phyloP scores from a whole-genome alignment of 2,888 invertebrate genomes.

The Sisyra nigra region DNA sequence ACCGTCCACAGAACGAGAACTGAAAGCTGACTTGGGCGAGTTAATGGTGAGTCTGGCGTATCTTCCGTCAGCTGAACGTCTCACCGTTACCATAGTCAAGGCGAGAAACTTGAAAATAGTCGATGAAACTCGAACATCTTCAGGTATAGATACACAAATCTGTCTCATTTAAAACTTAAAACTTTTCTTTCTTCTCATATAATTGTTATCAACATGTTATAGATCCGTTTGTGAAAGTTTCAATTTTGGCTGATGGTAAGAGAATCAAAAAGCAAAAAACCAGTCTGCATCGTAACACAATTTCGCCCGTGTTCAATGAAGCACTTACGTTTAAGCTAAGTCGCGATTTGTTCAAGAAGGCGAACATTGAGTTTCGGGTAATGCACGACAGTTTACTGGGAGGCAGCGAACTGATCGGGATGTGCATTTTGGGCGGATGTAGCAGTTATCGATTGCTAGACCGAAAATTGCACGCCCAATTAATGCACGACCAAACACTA shows the following conservation, averaged over 20 bases:
- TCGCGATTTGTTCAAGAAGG: conserved; percentile 35
- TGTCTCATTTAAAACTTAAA: conserved; percentile 1
- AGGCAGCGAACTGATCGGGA: conserved; percentile 36
- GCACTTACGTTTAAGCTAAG: conserved; percentile 31
- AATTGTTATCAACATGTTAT: conserved; percentile 11
- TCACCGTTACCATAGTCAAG: conserved; percentile 40
- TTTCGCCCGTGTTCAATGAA: conserved; percentile 34
- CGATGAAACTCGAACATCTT: conserved; percentile 27
- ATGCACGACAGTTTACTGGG: conserved; percentile 43
- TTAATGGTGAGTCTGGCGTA: conserved; percentile 38
- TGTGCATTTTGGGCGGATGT: conserved; percentile 33
- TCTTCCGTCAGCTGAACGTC: conserved; percentile 35
- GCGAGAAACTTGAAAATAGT: conserved; percentile 31
- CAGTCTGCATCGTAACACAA: conserved; percentile 29
- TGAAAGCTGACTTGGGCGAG: conserved; percentile 32
- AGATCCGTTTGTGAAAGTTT: conserved; percentile 34
- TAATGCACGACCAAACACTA: conserved; percentile 37
- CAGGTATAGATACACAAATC: conserved; percentile 15
- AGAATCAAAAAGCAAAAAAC: conserved; percentile 33
- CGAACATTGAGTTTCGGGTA: conserved; percentile 39
- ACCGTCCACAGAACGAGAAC: conserved; percentile 32
- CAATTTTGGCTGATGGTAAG: conserved; percentile 27
- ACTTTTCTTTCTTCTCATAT: no score
- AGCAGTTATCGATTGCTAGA: conserved; percentile 28
- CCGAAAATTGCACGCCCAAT: conserved; percentile 35